These are phyloP conservation scores for Ciconia nigra DNA, from an alignment of 2,797 vertebrate species.

Conservation along the genomic window DNA sequence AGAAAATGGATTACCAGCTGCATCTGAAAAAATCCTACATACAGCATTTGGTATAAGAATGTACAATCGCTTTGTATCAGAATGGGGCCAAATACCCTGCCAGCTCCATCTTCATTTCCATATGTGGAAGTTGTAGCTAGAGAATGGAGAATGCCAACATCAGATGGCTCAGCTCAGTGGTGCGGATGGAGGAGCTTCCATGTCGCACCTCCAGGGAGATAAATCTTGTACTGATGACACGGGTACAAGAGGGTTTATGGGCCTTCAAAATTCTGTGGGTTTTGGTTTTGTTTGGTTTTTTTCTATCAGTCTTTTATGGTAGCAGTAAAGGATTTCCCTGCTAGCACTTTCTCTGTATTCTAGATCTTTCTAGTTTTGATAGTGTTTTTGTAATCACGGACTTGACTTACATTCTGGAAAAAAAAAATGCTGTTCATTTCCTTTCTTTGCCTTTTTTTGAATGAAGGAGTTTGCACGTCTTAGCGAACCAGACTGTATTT, in stretches of 20 bases:
- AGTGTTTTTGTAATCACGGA: slow-evolving; percentile 6
- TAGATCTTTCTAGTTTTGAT: background rate
- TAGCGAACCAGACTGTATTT: background rate
- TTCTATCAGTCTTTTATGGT: background rate
- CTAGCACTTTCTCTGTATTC: background rate
- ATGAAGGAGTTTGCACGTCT: background rate
- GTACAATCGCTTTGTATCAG: background rate
- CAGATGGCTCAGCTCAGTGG: background rate
- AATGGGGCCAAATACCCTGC: background rate
- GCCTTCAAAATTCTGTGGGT: background rate
- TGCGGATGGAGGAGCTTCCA: background rate
- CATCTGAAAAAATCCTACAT: background rate
- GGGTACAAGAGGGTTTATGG: background rate
- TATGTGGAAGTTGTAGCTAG: background rate
- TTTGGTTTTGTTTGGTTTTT: background rate
- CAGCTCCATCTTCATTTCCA: background rate
- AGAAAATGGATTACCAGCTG: background rate
- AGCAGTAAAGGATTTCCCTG: background rate
- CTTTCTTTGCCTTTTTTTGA: slow-evolving; percentile 4
- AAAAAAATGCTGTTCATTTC: background rate
- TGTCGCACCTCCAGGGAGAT: background rate
- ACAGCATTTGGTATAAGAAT: background rate
- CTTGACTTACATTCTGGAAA: background rate
- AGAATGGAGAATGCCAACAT: background rate
- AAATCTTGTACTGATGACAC: background rate